Evolutionary conservation across 2,797 vertebrate species (phyloP).

Genomic region (Molossus molossus): DNA sequence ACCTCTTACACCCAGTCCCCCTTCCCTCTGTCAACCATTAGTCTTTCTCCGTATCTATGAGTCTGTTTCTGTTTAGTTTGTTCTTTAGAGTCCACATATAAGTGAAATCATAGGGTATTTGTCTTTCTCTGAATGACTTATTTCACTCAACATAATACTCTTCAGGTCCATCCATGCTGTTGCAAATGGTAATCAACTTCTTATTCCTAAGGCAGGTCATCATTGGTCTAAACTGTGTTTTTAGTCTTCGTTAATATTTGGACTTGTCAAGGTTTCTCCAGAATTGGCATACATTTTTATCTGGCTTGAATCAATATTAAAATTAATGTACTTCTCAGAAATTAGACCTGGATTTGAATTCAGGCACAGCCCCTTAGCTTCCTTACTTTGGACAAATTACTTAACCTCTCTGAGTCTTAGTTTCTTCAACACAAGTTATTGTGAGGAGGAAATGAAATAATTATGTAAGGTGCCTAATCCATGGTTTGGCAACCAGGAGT

Average conservation of each 20-base stretch:
- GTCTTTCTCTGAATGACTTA: neutral
- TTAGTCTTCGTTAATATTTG: constrained; percentile 46
- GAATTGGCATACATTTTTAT: constrained; percentile 30
- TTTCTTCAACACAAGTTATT: constrained; percentile 11
- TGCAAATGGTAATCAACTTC: neutral
- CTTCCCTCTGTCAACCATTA: neutral
- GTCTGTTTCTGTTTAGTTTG: neutral
- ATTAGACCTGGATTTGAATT: constrained; percentile 62
- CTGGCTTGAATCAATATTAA: constrained; percentile 45
- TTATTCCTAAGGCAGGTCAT: neutral
- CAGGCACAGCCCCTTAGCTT: neutral
- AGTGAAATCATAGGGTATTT: neutral
- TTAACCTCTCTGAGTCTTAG: constrained; percentile 40
- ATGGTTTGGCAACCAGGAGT: neutral
- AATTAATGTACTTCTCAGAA: constrained; percentile 31
- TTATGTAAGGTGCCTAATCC: neutral
- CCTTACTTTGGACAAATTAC: constrained; percentile 25
- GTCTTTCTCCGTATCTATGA: neutral
- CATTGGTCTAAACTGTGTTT: constrained; percentile 34
- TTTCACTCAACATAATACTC: neutral
- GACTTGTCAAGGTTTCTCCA: neutral
- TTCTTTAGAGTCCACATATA: neutral
- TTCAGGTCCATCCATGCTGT: neutral
- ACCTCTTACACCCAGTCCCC: neutral
- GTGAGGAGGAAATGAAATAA: constrained; percentile 47